Evolutionary conservation across 2,888 invertebrate genomes (phyloP), one percentile per base, ranked within the genome.

Genomic region (Limenitis camilla): DNA sequence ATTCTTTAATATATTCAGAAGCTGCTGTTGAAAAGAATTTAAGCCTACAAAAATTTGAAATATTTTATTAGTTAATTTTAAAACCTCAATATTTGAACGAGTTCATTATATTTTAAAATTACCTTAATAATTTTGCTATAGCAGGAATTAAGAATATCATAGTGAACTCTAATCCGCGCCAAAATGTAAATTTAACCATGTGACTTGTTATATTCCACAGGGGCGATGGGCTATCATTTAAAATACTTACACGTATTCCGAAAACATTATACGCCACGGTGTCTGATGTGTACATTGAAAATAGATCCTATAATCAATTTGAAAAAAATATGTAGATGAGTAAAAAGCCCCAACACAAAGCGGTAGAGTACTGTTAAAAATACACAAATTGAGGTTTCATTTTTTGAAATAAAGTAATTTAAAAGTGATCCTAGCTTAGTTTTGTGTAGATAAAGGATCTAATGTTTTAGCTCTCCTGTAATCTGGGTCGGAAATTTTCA

Each of bases 261-360:
- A 83, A 83, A 8, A 76, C 80, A 0, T 69, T 76, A 38, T 71
- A 81, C 0, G 74, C 81, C 3, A 83, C 77, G 0, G 81, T 82
- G 52, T 83, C 82, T 0, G 82, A 81, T 1, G 83, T 60, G 60
- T 81, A 83, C 81, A 82, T 81, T 0, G 79, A 76, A 61, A 81
- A 81, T 31, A 82, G 39, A 52, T 75, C 72, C 82, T 83, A 60
- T n/a, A 59, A 32, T 6, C 48, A 8, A 11, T 31, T 7, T 10
- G 19, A 19, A 19, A 19, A 19, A 19, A 19, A 19, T n/a, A n/a
- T n/a, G n/a, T n/a, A 19, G 19, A 19, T 19, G 19, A 3, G 19
- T 3, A 19, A 19, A 19, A 19, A 19, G 1, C 4, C 33, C 4
- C 2, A 4, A 2, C 33, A 8, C 33, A 9, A 33, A 33, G 8